phyloP scores from a whole-genome alignment of 2,797 vertebrate species.

The Heliangelus exortis region DNA sequence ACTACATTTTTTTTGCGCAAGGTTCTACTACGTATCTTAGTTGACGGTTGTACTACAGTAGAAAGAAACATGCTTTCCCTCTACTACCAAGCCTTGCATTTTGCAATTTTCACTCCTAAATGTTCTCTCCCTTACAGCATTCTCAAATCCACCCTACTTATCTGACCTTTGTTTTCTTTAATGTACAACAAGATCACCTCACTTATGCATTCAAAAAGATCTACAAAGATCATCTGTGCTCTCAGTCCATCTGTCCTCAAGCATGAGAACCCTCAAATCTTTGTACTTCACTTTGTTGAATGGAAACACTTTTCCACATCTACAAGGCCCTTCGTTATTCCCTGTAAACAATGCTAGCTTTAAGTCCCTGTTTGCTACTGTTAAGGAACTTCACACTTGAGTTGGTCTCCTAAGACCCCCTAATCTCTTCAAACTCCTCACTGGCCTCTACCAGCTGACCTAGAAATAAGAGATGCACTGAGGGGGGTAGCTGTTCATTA shows the following conservation, averaged over 20 bases:
- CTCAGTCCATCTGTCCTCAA: background rate
- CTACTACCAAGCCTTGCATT: background rate
- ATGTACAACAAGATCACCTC: background rate
- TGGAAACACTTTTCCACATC: constrained; percentile 17
- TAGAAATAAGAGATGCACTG: constrained; percentile 31
- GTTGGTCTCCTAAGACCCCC: background rate
- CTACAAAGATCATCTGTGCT: background rate
- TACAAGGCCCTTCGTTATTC: background rate
- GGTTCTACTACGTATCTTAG: background rate
- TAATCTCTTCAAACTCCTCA: constrained; percentile 37
- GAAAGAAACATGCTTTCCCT: background rate
- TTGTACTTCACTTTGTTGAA: background rate
- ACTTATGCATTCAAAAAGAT: background rate
- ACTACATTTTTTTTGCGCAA: background rate
- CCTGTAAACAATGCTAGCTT: constrained; percentile 19
- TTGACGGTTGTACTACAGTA: background rate
- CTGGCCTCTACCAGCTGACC: constrained; percentile 28
- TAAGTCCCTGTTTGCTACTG: constrained; percentile 43
- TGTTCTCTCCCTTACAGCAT: background rate
- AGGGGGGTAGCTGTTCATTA: constrained; percentile 25
- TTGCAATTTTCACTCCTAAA: background rate
- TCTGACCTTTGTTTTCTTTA: background rate
- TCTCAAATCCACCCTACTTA: background rate
- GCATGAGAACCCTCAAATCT: background rate
- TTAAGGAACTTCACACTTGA: constrained; percentile 52